Conservation (phyloP, 2,888 invertebrate genomes). For the Drosophila kuntzei region DNA sequence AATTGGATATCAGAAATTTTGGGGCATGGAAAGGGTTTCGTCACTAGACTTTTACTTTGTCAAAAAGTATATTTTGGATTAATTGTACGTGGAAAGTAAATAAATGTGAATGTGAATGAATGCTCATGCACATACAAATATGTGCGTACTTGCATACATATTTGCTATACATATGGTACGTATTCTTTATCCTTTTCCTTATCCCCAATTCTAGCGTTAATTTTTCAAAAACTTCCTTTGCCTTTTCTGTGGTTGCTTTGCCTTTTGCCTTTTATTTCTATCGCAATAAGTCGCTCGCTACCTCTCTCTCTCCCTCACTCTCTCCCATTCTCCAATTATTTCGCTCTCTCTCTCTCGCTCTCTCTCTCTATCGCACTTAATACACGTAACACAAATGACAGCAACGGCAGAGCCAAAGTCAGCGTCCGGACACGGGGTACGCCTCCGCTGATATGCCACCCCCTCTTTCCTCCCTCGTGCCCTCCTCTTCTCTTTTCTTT, state of each 20-base stretch:
- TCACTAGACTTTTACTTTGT: too few species aligned
- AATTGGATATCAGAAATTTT: too few species aligned
- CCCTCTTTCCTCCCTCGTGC: background rate
- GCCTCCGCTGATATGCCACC: slow-evolving; percentile 26
- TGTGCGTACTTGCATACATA: slow-evolving; percentile 1
- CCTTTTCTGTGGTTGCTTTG: slow-evolving; percentile 54
- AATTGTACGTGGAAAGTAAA: background rate
- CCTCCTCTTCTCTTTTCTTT: background rate
- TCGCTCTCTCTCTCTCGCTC: background rate
- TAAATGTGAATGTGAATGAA: background rate
- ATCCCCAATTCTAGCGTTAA: slow-evolving; percentile 63
- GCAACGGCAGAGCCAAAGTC: slow-evolving; percentile 15
- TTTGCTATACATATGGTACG: background rate
- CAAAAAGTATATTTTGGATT: too few species aligned
- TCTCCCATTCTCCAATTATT: background rate
- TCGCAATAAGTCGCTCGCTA: background rate
- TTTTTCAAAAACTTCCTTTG: slow-evolving; percentile 69
- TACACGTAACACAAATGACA: slow-evolving; percentile 18
- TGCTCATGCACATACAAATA: slow-evolving; percentile 2
- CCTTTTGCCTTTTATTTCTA: slow-evolving; percentile 39
- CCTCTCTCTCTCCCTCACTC: slow-evolving; percentile 4
- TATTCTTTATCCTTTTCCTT: slow-evolving; percentile 66
- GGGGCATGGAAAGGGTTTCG: too few species aligned
- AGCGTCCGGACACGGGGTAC: slow-evolving; percentile 32
- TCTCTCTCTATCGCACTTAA: slow-evolving; percentile 26